Evolutionary conservation across 2,888 invertebrate species (phyloP), one percentile per base, ranked within the genome.

Genomic region (Esperia sulphurella): DNA sequence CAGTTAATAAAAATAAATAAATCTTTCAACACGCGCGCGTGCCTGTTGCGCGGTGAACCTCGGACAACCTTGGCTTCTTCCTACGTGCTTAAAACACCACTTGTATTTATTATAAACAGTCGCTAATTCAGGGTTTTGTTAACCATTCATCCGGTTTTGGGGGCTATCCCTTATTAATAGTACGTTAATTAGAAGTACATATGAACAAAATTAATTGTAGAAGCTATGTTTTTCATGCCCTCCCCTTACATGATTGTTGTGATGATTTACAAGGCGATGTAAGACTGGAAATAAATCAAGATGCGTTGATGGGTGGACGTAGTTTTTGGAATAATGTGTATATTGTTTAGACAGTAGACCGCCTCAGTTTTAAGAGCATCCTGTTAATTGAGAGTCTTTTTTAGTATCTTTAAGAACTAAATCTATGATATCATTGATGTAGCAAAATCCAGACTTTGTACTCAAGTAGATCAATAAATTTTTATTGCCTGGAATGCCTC

Each of bases 1-100:
- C 54, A 63, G 77, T 74, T 72, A 65, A 77, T 83, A 79, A 79
- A 78, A 79, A 65, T 81, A 84, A 83, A 83, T 83, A 82, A 79
- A 75, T 71, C 72, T 61, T 52, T 76, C 64, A 69, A 66, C 75
- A n/a, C n/a, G 35, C 21, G 68, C 75, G 63, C 65, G 72, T 68
- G 71, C 64, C 65, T 67, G 69, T 67, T 70, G 68, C 57, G 62
- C 57, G 62, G 68, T 55, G 55, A 59, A 67, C 63, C 64, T 41
- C 30, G 53, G 52, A 49, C 57, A 72, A 71, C 79, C 79, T 80
- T 81, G 79, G 69, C 49, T 68, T 64, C 65, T 60, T 68, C 70
- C 57, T 61, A 66, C 71, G 66, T 65, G 62, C 63, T 68, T n/a
- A n/a, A 55, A 75, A 75, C 65, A 68, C 58, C 62, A 63, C 67